phyloP scores from a whole-genome alignment of 2,113 vertebrate genomes.

The Mormoops blainvillei region DNA sequence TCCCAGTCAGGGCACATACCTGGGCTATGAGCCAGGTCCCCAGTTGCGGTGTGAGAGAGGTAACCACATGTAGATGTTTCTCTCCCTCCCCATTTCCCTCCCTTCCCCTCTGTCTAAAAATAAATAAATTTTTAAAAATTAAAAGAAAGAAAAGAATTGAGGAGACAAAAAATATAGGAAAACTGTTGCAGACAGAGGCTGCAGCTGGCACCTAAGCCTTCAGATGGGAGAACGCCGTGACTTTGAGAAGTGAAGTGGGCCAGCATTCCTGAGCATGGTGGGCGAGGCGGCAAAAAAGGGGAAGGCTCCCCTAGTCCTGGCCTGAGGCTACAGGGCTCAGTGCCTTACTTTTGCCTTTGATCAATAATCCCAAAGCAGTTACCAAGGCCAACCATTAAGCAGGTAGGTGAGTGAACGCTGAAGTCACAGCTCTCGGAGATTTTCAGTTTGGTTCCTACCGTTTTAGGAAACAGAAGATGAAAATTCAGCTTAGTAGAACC shows the following conservation, averaged over 20 bases:
- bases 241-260: neutral
- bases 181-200: neutral
- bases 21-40: no score
- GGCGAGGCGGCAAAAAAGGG: neutral
- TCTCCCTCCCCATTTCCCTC: no score
- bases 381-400: neutral
- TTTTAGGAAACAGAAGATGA: neutral
- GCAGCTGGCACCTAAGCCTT: neutral
- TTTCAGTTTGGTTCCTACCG: neutral
- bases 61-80: no score
- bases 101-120: no score
- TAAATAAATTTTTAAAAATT: no score
- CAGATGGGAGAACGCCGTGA: neutral
- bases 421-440: neutral
- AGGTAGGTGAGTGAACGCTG: neutral
- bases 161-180: neutral
- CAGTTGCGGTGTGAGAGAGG: no score
- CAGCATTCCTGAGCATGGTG: fast-evolving
- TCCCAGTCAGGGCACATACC: no score
- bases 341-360: neutral
- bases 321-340: neutral
- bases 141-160: no score
- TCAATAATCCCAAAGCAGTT: neutral
- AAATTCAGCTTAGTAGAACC: neutral
- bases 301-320: neutral